These are phyloP conservation scores for Margaritifera margaritifera DNA, from an alignment of 2,888 invertebrate genomes.

Conservation along the genomic window DNA sequence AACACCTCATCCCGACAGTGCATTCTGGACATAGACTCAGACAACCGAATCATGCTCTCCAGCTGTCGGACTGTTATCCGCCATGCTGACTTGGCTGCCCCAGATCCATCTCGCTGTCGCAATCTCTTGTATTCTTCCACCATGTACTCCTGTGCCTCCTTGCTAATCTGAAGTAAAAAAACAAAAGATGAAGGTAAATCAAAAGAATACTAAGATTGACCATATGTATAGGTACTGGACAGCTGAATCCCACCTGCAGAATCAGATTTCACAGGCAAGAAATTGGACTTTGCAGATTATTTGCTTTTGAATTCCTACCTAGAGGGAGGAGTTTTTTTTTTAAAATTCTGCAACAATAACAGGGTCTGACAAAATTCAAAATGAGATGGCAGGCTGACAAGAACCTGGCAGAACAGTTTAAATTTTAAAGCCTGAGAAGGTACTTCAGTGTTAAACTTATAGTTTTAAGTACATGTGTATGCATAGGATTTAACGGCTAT, in stretches of 20 bases:
- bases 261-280: too few species aligned
- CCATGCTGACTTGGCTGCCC: constrained; percentile 86
- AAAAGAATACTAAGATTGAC: neutral
- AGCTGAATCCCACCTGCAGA: too few species aligned
- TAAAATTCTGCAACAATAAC: neutral
- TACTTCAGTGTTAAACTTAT: too few species aligned
- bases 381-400: too few species aligned
- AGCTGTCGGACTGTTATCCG: constrained; percentile 96
- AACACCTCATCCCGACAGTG: constrained; percentile 90
- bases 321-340: neutral
- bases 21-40: constrained; percentile 97
- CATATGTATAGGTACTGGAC: neutral
- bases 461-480: too few species aligned
- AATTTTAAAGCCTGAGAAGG: too few species aligned
- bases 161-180: constrained; percentile 69
- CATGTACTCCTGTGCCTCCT: constrained; percentile 87
- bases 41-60: constrained; percentile 94
- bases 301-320: neutral
- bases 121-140: constrained; percentile 91
- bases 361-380: too few species aligned
- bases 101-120: constrained; percentile 85
- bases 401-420: too few species aligned
- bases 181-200: neutral
- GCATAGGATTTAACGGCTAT: too few species aligned
- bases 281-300: neutral